A percentile compares a stretch with the other conserved stretches of the same genome.
These are phyloP conservation scores for Drosophila tropicalis DNA, from an alignment of 1,140 invertebrate species.

Conservation along the genomic window DNA sequence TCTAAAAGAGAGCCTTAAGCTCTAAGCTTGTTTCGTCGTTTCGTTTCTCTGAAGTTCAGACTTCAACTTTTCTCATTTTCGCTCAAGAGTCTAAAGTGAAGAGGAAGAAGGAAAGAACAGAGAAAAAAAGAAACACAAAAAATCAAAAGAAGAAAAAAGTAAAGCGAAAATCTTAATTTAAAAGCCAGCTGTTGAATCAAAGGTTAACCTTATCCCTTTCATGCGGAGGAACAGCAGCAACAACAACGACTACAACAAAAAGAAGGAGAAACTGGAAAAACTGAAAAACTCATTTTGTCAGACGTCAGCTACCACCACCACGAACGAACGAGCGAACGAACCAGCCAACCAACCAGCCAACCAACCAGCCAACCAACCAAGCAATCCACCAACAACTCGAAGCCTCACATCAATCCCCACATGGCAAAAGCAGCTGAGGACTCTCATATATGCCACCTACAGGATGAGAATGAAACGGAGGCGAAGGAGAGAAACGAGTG, in stretches of 20 bases:
- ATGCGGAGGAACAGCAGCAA: conserved; percentile 2
- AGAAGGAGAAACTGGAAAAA: conserved; percentile 40
- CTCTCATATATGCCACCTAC: conserved; percentile 5
- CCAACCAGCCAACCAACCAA: background rate
- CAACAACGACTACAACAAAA: conserved; percentile 24
- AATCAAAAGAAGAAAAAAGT: conserved; percentile 6
- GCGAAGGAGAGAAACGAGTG: background rate
- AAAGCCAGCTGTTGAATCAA: conserved; percentile 81
- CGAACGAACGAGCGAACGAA: background rate
- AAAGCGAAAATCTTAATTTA: conserved; percentile 73
- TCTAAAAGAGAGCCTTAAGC: background rate
- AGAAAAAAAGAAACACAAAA: background rate
- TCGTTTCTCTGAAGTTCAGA: conserved; percentile 41
- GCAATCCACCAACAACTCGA: conserved; percentile 11
- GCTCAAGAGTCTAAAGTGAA: conserved; percentile 15
- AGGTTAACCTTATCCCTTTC: conserved; percentile 68
- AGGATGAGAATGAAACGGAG: background rate
- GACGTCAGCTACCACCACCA: conserved; percentile 33
- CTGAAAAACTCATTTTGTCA: conserved; percentile 77
- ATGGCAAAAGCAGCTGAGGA: conserved; percentile 15
- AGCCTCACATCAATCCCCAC: conserved; percentile 48
- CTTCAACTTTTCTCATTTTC: conserved; percentile 56
- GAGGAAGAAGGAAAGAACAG: too few relatives aligned
- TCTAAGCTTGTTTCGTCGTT: conserved; percentile 30
- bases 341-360: background rate